Evolutionary conservation across 1,140 invertebrate species (phyloP), one percentile per base, ranked within the genome.

Genomic region (Anagrus nilaparvatae): DNA sequence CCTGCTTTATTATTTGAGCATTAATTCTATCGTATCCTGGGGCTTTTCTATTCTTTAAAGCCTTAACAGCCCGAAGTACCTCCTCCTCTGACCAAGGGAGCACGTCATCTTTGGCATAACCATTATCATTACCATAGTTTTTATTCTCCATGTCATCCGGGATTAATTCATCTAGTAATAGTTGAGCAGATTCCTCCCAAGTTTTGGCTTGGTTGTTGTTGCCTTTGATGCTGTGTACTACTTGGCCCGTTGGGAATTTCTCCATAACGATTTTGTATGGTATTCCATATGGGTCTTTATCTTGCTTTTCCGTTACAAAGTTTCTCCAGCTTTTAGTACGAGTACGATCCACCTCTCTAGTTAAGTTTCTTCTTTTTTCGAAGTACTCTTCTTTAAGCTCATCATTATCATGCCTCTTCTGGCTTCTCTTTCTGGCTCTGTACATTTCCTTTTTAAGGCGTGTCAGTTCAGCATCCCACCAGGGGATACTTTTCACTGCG

Each of bases 261-360:
- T 14, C 13, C 5, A 6, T 14, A 3, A 7, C 8, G 0, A 23
- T 4, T 10, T 40, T 40, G 3, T 40, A 40, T 5, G 30, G 21
- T 8, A 27, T 10, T 3, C 43, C 37, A 27, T 30, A 39, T 7
- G 37, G 16, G 6, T 45, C 19, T n/a, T 10, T 12, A 0, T 25
- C 18, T 1, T 31, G 36, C n/a, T 40, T 13, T 10, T 23, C 10
- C 8, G 31, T 33, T 1, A 45, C 30, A 12, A 27, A 34, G 0
- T 34, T 16, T 6, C 25, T 23, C 20, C 37, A 45, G 27, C 43
- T 45, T 6, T 34, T 10, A 6, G 10, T 19, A 24, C 23, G 31
- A 9, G 35, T 36, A 13, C 8, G 7, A 2, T 17, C 16, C 32
- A 14, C 21, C 10, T 21, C 3, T 25, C 7, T 17, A 0, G 14